Evolutionary conservation across 2,888 invertebrate species (phyloP).

Genomic region (Cabera pusaria): DNA sequence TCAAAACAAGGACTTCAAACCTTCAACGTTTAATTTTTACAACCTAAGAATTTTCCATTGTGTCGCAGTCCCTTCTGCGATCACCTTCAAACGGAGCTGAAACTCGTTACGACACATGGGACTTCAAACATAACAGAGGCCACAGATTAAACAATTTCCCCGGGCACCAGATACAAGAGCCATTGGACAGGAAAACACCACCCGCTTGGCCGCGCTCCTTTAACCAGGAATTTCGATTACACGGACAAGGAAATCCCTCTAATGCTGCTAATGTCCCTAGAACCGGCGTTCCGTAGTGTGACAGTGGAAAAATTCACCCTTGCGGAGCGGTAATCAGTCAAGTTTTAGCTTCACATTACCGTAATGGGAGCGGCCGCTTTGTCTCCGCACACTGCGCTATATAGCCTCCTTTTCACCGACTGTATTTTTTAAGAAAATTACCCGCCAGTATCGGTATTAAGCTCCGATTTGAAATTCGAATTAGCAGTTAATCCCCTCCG

Average conservation of each 20-base stretch:
- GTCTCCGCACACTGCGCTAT: constrained; percentile 50
- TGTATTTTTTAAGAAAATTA: constrained; percentile 18
- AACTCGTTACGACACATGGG: too few species aligned
- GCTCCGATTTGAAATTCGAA: constrained; percentile 22
- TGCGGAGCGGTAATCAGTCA: constrained; percentile 69
- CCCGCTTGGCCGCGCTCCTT: constrained; percentile 29
- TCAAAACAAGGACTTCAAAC: too few species aligned
- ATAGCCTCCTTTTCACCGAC: constrained; percentile 34
- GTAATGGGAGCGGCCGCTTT: constrained; percentile 65
- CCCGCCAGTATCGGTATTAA: constrained; percentile 10
- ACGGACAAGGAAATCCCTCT: constrained; percentile 54
- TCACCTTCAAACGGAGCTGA: too few species aligned
- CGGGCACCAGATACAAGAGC: constrained; percentile 16
- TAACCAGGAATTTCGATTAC: constrained; percentile 59
- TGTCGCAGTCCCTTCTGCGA: too few species aligned
- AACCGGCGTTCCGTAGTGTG: constrained; percentile 41
- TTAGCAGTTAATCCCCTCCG: constrained; percentile 18
- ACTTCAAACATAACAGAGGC: too few species aligned
- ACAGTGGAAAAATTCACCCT: constrained; percentile 65
- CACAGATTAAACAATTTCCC: constrained; percentile 23
- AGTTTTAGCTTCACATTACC: constrained; percentile 72
- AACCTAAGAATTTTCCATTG: too few species aligned
- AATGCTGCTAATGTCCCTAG: constrained; percentile 60
- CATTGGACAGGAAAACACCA: constrained; percentile 22
- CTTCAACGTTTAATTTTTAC: too few species aligned